These are phyloP conservation scores for Borostomias antarcticus DNA, from an alignment of 2,797 vertebrate species.

Conservation along the genomic window DNA sequence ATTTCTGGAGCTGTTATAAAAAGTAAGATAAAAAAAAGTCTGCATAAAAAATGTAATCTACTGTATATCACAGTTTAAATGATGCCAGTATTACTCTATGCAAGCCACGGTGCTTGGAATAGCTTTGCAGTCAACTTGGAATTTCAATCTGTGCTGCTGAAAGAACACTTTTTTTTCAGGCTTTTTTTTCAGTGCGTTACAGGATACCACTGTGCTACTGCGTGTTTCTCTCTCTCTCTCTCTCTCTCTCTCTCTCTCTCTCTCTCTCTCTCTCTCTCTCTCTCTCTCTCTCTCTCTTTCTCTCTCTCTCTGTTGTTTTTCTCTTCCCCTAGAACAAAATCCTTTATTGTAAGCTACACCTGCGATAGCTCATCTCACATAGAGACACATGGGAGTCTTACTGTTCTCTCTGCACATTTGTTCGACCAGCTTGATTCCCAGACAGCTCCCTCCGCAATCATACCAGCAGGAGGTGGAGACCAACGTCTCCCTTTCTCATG, in stretches of 20 bases:
- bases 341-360: slow-evolving; percentile 3
- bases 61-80: too few relatives aligned
- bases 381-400: background rate
- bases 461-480: background rate
- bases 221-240: background rate
- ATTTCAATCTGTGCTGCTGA: slow-evolving; percentile 13
- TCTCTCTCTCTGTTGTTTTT: background rate
- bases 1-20: too few relatives aligned
- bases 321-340: background rate
- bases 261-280: background rate
- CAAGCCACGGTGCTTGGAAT: background rate
- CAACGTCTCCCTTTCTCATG: background rate
- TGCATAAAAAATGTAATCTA: too few relatives aligned
- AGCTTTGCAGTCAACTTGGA: slow-evolving; percentile 4
- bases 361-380: background rate
- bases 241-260: background rate
- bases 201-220: background rate
- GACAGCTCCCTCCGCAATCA: background rate
- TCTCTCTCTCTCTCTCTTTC: background rate
- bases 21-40: too few relatives aligned
- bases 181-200: background rate
- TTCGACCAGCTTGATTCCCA: slow-evolving; percentile 5
- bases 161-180: slow-evolving; percentile 20
- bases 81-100: too few relatives aligned
- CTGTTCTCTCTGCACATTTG: background rate